These are phyloP conservation scores for Drosophila quinaria DNA, from an alignment of 2,888 invertebrate species.

Conservation along the genomic window DNA sequence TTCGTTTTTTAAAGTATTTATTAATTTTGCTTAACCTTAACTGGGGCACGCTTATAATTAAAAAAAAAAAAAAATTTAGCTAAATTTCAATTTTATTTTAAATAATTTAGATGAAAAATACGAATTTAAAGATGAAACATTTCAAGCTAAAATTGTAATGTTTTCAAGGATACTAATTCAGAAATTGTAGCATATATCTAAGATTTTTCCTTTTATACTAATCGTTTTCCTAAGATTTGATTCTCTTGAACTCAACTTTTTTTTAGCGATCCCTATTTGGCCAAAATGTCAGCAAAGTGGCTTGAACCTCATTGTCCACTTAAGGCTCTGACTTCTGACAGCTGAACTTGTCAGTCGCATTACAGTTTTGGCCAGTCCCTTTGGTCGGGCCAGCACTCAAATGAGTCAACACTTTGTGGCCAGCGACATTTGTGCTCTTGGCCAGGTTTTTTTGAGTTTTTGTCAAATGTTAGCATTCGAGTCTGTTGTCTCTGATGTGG, in stretches of 20 bases:
- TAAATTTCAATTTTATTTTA: too few species aligned
- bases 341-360: slow-evolving; percentile 56
- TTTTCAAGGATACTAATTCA: too few species aligned
- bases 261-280: not conserved
- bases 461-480: slow-evolving; percentile 12
- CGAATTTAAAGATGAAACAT: too few species aligned
- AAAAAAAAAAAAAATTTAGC: too few species aligned
- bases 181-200: too few species aligned
- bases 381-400: slow-evolving; percentile 55
- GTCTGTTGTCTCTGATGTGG: slow-evolving; percentile 7
- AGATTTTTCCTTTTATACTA: too few species aligned
- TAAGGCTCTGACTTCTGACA: slow-evolving; percentile 1
- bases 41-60: too few species aligned
- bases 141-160: too few species aligned
- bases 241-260: too few species aligned
- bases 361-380: slow-evolving; percentile 33
- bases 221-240: too few species aligned
- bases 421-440: slow-evolving; percentile 35
- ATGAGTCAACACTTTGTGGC: slow-evolving; percentile 75
- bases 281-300: slow-evolving; percentile 5
- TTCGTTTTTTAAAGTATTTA: not conserved
- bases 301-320: slow-evolving; percentile 8
- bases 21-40: not conserved
- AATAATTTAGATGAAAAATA: too few species aligned
- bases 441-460: slow-evolving; percentile 11